Base-by-base conservation (phyloP, 1,140 invertebrate species). In the Drosophila lini region DNA sequence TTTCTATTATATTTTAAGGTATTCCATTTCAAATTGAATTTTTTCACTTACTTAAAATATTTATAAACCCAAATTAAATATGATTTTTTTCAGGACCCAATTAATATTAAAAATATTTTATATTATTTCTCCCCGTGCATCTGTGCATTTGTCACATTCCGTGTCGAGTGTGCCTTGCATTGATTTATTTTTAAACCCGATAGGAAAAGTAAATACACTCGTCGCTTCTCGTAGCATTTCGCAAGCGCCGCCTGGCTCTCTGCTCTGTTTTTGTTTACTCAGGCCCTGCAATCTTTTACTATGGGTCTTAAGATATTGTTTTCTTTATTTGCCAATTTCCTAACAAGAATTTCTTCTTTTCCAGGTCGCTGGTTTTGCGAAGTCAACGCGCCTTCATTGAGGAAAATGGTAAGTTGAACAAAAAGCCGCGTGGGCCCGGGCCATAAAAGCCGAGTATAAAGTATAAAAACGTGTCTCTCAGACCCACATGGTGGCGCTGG, bases 341-440 rank as follows among this genome's bases (percentile, higher is more conserved):
- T 73, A 73, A 73, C 53, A 50, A 73, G 42, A 58, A 56, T 74
- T 65, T 74, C 28, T 47, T 22, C 44, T 62, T 62, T 91, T 90
- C 47, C 90, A 91, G 90, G 90, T 91, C 90, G 65, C 79, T 91
- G 38, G 90, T 91, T 73, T 82, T 91, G 86, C 90, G 90, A 40
- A 91, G 86, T 81, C 90, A 91, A 81, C 90, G 90, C 78, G 86
- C 88, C 67, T 91, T 91, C 74, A 82, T 81, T 75, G 90, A 91
- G 71, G 90, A 90, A 90, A 91, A 91, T 86, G 90, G 90, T 91
- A 81, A 75, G 90, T 90, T 45, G 32, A 57, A 47, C 42, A 32
- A 68, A 36, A 62, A n/a, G 52, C 56, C 6, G 59, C 63, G 84
- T 90, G 81, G 85, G 85, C 55, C 45, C 40, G 28, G 42, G 52